A percentile compares a stretch with the other conserved stretches of the same genome.
phyloP scores from a whole-genome alignment of 23 tunicate species.

The Clavelina lepadiformis region DNA sequence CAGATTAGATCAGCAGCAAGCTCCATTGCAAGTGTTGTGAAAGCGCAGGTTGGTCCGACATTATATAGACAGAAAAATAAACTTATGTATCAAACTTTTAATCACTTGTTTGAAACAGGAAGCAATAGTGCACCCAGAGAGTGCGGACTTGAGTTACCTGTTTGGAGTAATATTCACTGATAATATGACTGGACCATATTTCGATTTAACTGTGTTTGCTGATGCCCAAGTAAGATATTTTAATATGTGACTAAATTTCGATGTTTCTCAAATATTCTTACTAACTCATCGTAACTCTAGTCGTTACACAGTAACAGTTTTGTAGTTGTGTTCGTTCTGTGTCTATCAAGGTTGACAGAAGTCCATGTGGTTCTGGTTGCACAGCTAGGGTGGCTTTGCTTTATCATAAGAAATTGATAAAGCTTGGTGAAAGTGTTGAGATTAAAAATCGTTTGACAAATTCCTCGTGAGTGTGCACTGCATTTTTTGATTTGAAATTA shows the following conservation, averaged over 20 bases:
- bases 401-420: constrained; percentile 5
- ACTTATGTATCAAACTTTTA: too few species aligned
- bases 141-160: constrained; percentile 2
- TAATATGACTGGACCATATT: neutral
- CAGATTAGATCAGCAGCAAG: constrained; percentile 27
- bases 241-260: too few species aligned
- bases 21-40: too few species aligned
- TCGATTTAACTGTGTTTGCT: constrained; percentile 35
- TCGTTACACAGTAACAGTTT: too few species aligned
- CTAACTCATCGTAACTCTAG: too few species aligned
- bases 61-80: too few species aligned
- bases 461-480: constrained; percentile 32
- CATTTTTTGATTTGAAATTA: too few species aligned
- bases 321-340: too few species aligned
- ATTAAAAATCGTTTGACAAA: constrained; percentile 26
- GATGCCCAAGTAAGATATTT: constrained; percentile 23
- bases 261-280: too few species aligned
- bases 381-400: constrained; percentile 40
- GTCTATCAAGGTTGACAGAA: constrained; percentile 15
- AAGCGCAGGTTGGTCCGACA: too few species aligned
- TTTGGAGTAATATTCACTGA: constrained; percentile 35
- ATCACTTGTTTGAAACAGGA: too few species aligned
- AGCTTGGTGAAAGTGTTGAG: neutral
- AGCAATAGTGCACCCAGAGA: constrained; percentile 30
- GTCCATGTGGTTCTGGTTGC: constrained; percentile 55